Base-by-base conservation (phyloP, 2,888 invertebrate genomes). In the Eucera pruinosa region DNA sequence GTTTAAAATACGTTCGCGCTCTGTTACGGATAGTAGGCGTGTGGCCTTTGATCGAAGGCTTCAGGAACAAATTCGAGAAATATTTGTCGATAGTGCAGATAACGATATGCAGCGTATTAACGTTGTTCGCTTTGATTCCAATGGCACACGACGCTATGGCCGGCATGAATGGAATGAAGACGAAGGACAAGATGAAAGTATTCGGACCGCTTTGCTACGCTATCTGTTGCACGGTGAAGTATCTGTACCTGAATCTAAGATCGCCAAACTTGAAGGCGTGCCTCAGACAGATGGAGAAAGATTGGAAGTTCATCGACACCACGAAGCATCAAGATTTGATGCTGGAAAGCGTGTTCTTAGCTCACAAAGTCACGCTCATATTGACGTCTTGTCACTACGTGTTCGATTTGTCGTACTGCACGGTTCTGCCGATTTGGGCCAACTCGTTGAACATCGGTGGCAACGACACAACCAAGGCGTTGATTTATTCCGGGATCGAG, bases 1-100 rank as follows among this genome's bases (percentile, higher is more conserved):
- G 86, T 3, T 72, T 87, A 1, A 75, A 84, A 45, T 74, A 86
- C 65, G 87, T 82, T 30, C 86, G 86, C 5, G 86, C 83, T 75
- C 67, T 87, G 13, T 62, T 89, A 0, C 80, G 72, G 39, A 80
- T 83, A 0, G 55, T 89, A 3, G 89, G 89, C 9, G 71, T 83
- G 25, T 88, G 88, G 89, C 85, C 86, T 0, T 27, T 52, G 0
- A 36, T 68, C 0, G 23, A 58, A 18, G 23, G 20, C 11, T 18
- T 18, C 7, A 30, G 7, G 1, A 61, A 54, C 43, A 39, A 2
- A n/a, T 27, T 33, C 0, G 61, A 61, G 7, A 48, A 13, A 15
- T 0, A 45, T 0, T 1, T 23, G 1, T 58, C 70, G 15, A 1
- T 58, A 5, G 15, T 47, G 0, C 43, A 78, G 20, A 30, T 68